Base-by-base conservation (phyloP, 2,888 invertebrate genomes). In the Torymus auratus region DNA sequence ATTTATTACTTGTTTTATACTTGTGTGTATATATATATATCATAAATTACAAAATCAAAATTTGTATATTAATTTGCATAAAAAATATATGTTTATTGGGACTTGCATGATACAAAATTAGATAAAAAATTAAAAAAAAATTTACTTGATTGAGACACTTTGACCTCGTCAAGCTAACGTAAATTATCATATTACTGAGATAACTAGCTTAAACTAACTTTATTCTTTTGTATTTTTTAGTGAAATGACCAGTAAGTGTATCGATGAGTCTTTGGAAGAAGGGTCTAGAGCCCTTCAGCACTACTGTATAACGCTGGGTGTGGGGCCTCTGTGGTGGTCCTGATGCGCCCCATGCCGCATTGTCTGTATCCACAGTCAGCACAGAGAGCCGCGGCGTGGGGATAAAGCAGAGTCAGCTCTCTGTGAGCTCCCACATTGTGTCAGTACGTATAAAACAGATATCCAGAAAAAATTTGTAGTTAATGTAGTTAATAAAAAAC, bases 271-370 rank as follows among this genome's bases (percentile, higher is more conserved):
- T 81, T 85, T 91, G 68, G 90, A 89, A 79, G 90, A 90, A 86
- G 86, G 85, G 60, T 86, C 86, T 75, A 88, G 86, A 55, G 84
- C 88, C 80, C 90, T 90, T 80, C 90, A 88, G 74, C 92, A 93
- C 87, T 93, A 92, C 88, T 92, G 92, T 92, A 93, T 94, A 92
- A 93, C 97, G 96, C 96, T 98, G 96, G 98, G 97, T 92, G 96
- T 97, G 94, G 98, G 98, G 98, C 98, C 98, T 98, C 98, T 96
- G 98, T 98, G 96, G 97, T 98, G 98, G 96, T 98, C 98, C 98
- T 99, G 98, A 98, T 98, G 98, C 95, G 95, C 97, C 98, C 96
- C 96, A 95, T 94, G 95, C 95, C 94, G 94, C 94, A 94, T 92
- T 93, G 90, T 94, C 93, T 91, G 91, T 91, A 89, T 91, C 91